These are phyloP conservation scores for Erannis defoliaria DNA, from an alignment of 2,888 invertebrate genomes.

Conservation along the genomic window DNA sequence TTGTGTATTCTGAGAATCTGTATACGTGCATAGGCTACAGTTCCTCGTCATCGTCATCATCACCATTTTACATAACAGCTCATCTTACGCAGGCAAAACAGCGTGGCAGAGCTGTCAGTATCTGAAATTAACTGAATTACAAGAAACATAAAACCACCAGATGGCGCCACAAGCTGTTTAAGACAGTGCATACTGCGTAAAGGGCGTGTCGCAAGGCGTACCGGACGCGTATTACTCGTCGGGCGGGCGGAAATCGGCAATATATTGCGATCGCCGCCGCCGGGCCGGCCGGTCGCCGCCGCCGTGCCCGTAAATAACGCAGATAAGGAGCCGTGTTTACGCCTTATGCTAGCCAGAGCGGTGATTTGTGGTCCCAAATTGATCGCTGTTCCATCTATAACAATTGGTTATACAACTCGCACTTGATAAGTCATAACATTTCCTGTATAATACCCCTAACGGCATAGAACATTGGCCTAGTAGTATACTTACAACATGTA, in stretches of 20 bases:
- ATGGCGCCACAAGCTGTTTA: neutral
- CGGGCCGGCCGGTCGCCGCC: constrained; percentile 31
- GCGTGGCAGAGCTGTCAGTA: too few relatives aligned
- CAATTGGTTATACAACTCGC: neutral
- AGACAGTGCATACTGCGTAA: constrained; percentile 49
- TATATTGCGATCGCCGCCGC: constrained; percentile 73
- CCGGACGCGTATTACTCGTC: constrained; percentile 84
- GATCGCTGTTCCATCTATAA: neutral
- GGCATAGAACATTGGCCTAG: too few relatives aligned
- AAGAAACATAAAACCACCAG: neutral
- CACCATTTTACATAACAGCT: too few relatives aligned
- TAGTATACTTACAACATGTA: too few relatives aligned
- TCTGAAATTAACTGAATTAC: too few relatives aligned
- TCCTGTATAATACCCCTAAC: neutral
- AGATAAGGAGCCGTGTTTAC: constrained; percentile 64
- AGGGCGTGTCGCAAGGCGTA: constrained; percentile 59
- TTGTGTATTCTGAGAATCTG: too few relatives aligned
- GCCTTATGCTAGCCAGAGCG: constrained; percentile 47
- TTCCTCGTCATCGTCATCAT: too few relatives aligned
- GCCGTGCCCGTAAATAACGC: constrained; percentile 65
- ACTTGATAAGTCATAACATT: neutral
- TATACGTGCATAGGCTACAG: too few relatives aligned
- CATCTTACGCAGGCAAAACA: too few relatives aligned
- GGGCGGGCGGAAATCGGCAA: constrained; percentile 80
- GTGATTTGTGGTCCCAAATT: constrained; percentile 40